phyloP scores from a whole-genome alignment of 2,888 invertebrate species.

The Noctua janthe region DNA sequence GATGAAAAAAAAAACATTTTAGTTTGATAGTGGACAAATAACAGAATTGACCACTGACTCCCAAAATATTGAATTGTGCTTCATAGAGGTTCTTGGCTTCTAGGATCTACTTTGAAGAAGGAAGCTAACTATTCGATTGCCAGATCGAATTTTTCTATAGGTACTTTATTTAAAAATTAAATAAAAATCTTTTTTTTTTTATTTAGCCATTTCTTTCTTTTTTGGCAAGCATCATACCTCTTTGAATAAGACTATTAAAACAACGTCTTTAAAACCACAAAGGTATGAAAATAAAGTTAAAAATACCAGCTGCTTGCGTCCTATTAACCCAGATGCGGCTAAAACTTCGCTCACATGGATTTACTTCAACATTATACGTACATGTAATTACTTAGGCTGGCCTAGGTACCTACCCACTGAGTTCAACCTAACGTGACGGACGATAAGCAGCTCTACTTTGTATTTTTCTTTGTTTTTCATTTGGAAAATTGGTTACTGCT shows the following conservation, averaged over 20 bases:
- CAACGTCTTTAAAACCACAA: conserved; percentile 7
- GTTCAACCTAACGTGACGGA: conserved; percentile 38
- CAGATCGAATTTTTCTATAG: background rate
- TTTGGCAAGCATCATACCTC: background rate
- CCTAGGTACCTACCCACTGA: background rate
- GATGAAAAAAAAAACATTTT: too few species aligned
- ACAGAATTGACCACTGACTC: background rate
- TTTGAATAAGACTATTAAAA: background rate
- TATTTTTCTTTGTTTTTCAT: conserved; percentile 44
- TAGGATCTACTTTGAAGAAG: background rate
- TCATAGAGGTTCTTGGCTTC: background rate
- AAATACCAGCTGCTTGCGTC: conserved; percentile 23
- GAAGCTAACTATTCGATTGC: background rate
- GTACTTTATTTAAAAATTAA: background rate
- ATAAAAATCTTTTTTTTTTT: too few species aligned
- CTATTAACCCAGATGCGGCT: conserved; percentile 53
- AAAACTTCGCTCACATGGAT: conserved; percentile 40
- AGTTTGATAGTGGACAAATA: too few species aligned
- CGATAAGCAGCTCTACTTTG: conserved; percentile 37
- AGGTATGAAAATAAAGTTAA: conserved; percentile 17
- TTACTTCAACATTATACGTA: conserved; percentile 31
- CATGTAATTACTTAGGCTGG: conserved; percentile 56
- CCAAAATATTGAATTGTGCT: background rate
- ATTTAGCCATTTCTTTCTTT: background rate
- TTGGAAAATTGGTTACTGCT: conserved; percentile 39